These are phyloP conservation scores for Cremastobaeus sp. DNA, from an alignment of 2,888 invertebrate species.

Conservation along the genomic window DNA sequence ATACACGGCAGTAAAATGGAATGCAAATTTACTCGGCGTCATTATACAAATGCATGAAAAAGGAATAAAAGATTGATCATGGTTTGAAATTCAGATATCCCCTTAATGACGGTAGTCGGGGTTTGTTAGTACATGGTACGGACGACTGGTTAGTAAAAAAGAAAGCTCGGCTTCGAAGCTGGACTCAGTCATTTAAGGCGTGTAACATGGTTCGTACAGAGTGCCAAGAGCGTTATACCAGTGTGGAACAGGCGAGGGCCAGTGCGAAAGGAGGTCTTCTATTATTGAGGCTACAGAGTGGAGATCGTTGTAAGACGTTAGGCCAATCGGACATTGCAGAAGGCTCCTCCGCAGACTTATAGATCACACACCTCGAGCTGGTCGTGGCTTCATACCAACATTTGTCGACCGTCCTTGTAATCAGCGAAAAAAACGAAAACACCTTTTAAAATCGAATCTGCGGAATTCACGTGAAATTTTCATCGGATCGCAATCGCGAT, in stretches of 20 bases:
- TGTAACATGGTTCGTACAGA: conserved; percentile 59
- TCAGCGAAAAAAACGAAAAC: conserved; percentile 19
- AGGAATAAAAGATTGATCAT: conserved; percentile 38
- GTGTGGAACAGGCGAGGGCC: conserved; percentile 58
- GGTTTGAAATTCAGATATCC: conserved; percentile 58
- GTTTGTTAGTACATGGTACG: conserved; percentile 56
- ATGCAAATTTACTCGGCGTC: conserved; percentile 47
- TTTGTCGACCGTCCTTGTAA: conserved; percentile 26
- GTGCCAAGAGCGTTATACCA: conserved; percentile 59
- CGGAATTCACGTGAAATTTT: not conserved
- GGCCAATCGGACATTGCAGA: conserved; percentile 64
- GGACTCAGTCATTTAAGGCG: conserved; percentile 57
- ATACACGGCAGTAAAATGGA: conserved; percentile 39
- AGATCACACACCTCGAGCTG: conserved; percentile 54
- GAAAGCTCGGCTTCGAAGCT: conserved; percentile 52
- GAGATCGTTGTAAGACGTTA: conserved; percentile 73
- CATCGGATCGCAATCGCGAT: not conserved
- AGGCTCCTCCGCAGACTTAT: conserved; percentile 54
- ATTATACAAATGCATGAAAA: conserved; percentile 54
- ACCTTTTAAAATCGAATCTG: conserved; percentile 10
- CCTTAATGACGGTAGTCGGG: conserved; percentile 57
- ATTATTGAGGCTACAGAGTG: conserved; percentile 74
- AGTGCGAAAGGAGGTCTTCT: conserved; percentile 65
- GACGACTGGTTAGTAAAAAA: conserved; percentile 57
- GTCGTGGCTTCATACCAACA: conserved; percentile 44